These are phyloP conservation scores for Colaptes auratus DNA, from an alignment of 2,113 vertebrate genomes.

Conservation along the genomic window DNA sequence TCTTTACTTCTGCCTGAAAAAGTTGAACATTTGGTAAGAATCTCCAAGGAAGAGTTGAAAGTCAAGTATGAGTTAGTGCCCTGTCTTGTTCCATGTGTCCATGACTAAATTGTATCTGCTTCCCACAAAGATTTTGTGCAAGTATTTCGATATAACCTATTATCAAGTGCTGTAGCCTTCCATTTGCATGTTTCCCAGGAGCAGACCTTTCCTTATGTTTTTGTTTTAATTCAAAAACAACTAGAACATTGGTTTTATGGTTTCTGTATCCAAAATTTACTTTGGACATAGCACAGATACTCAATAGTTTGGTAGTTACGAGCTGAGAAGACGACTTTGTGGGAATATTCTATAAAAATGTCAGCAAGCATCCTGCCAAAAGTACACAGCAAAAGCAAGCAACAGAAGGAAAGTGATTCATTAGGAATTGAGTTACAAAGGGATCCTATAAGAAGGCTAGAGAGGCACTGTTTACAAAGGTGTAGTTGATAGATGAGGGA, in stretches of 20 bases:
- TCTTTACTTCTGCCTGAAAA: not conserved
- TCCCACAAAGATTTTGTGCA: not conserved
- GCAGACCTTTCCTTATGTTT: not conserved
- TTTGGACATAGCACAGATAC: not conserved
- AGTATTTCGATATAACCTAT: not conserved
- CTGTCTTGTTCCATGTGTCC: not conserved
- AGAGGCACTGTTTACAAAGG: too few relatives aligned
- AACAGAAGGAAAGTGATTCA: not conserved
- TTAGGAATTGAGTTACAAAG: not conserved
- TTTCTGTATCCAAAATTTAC: not conserved
- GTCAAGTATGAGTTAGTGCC: not conserved
- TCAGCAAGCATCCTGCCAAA: not conserved
- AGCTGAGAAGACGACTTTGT: not conserved
- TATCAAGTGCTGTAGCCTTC: not conserved
- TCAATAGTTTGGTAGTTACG: not conserved
- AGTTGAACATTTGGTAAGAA: not conserved
- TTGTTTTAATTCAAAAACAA: not conserved
- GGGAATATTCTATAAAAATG: not conserved
- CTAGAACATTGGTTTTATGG: not conserved
- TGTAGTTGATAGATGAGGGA: too few relatives aligned
- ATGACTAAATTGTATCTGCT: not conserved
- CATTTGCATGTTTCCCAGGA: not conserved
- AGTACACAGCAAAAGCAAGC: fast-evolving
- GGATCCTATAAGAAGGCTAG: too few relatives aligned
- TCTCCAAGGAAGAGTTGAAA: not conserved